These are phyloP conservation scores for Pollimyrus isidori DNA, from an alignment of 2,113 vertebrate genomes.

Conservation along the genomic window DNA sequence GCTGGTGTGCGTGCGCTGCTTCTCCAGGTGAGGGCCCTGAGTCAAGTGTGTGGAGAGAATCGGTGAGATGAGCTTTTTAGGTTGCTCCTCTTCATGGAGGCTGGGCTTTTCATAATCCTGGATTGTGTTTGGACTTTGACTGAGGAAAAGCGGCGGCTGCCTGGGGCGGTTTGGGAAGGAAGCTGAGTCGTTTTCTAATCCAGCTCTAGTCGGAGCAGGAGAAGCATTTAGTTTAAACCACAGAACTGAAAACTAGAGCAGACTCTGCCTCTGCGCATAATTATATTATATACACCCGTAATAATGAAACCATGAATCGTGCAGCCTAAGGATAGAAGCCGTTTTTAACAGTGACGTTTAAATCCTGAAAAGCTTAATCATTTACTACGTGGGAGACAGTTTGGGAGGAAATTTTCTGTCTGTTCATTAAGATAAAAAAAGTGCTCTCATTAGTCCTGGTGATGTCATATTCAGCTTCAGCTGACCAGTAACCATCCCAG, in stretches of 20 bases:
- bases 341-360: neutral
- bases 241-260: neutral
- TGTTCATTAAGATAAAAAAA: neutral
- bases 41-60: neutral
- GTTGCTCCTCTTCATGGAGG: neutral
- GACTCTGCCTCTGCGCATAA: neutral
- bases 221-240: neutral
- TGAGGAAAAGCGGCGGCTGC: neutral
- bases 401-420: neutral
- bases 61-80: neutral
- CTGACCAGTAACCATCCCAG: neutral
- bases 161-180: neutral
- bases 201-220: neutral
- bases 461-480: neutral
- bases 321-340: neutral
- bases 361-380: neutral
- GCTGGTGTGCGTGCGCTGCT: constrained; percentile 91
- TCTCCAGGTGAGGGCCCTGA: constrained; percentile 72
- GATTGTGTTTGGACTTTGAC: neutral
- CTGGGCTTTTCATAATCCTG: neutral
- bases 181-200: neutral
- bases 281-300: neutral
- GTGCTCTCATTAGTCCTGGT: neutral
- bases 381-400: neutral
- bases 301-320: neutral